phyloP scores from a whole-genome alignment of 1,140 invertebrate genomes.

The Piezodorus guildinii region DNA sequence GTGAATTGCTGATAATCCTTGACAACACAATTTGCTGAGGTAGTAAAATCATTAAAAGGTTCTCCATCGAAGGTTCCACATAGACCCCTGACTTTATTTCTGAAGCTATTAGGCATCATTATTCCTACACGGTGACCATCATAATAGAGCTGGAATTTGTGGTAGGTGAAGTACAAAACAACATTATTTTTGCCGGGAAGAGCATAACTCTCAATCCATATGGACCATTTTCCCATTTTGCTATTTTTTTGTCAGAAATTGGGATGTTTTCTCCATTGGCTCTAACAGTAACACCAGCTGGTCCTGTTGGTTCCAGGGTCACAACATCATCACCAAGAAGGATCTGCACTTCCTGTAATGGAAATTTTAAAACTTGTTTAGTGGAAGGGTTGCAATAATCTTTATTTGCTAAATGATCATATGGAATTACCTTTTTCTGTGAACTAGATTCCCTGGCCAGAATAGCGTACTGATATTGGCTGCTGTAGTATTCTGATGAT shows the following conservation, averaged over 20 bases:
- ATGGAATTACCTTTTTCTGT: slow-evolving; percentile 29
- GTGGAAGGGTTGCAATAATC: no score
- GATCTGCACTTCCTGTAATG: slow-evolving; percentile 27
- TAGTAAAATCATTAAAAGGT: slow-evolving; percentile 42
- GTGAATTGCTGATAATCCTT: slow-evolving; percentile 40
- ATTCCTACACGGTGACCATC: slow-evolving; percentile 43
- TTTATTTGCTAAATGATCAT: no score
- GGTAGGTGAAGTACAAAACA: slow-evolving; percentile 37
- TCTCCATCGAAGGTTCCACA: slow-evolving; percentile 50
- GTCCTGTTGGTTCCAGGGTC: slow-evolving; percentile 18
- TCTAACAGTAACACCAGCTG: slow-evolving; percentile 28
- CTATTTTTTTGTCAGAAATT: slow-evolving; percentile 26
- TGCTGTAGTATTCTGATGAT: slow-evolving; percentile 15
- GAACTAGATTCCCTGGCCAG: slow-evolving; percentile 32
- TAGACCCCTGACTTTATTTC: slow-evolving; percentile 43
- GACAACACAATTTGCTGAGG: slow-evolving; percentile 43
- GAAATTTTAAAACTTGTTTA: neutral
- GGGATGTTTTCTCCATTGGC: slow-evolving; percentile 33
- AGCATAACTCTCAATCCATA: slow-evolving; percentile 39
- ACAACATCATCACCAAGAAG: slow-evolving; percentile 30
- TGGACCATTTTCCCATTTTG: slow-evolving; percentile 27
- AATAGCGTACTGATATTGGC: slow-evolving; percentile 32
- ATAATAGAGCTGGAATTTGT: slow-evolving; percentile 37
- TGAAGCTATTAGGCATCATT: slow-evolving; percentile 34
- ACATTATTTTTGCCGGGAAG: slow-evolving; percentile 26